Evolutionary conservation across 1,140 invertebrate genomes (phyloP), one percentile per base, ranked within the genome.

Genomic region (Cephus cinctus): DNA sequence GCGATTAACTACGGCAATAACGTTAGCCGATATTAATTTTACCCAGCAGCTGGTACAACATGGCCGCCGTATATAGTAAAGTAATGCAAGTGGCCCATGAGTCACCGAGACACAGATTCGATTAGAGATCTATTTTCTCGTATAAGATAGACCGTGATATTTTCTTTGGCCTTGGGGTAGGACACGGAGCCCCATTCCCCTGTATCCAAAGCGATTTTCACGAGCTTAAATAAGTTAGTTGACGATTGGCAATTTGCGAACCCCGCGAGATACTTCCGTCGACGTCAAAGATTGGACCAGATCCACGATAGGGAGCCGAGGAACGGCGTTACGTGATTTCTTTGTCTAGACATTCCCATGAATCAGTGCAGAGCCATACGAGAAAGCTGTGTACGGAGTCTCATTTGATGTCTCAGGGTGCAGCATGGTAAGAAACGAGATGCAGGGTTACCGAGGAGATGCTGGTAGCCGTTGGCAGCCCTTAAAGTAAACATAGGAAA

Each of bases 401-500:
- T n/a, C n/a, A n/a, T n/a, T n/a, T n/a, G n/a, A n/a, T n/a, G n/a
- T n/a, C n/a, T n/a, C n/a, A n/a, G n/a, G n/a, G n/a, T n/a, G n/a
- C n/a, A n/a, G n/a, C n/a, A n/a, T n/a, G n/a, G n/a, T n/a, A n/a
- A n/a, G n/a, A n/a, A n/a, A n/a, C n/a, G n/a, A n/a, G n/a, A n/a
- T n/a, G n/a, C n/a, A n/a, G n/a, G n/a, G n/a, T n/a, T n/a, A n/a
- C n/a, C n/a, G 35, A 38, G 34, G 21, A 62, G 59, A 69, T 67
- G 61, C 65, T 68, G 62, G 63, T 64, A 66, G 63, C 27, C 50
- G 31, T 47, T 57, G 46, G 52, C 48, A 52, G 59, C 68, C 67
- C 68, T 71, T 57, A 66, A 57, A 62, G 63, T 68, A 69, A 71
- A 71, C 61, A 69, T 57, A 52, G 34, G 43, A 47, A 43, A 43